Base-by-base conservation (phyloP, 2,797 vertebrate species). In the Notoglanidium macrostoma region DNA sequence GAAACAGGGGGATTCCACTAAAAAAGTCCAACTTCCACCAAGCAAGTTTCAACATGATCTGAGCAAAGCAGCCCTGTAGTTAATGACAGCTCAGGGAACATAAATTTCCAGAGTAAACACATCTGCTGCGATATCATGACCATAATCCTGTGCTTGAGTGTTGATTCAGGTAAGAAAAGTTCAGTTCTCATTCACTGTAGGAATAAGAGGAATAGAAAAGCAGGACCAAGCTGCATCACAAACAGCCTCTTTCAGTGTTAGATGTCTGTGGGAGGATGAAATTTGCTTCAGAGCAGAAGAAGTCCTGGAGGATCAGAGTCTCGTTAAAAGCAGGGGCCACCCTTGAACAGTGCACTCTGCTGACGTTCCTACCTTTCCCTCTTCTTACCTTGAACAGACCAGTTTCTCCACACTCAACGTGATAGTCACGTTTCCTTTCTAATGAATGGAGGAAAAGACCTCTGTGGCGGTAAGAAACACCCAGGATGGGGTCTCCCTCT, bases 31-130 rank as follows among this genome's bases (percentile, higher is more conserved):
- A 95, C 94, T 96, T n/a, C 92, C 95, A 80, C 32, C 91, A 81
- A 93, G 96, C 91, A 96, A 95, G 96, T 97, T 95, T 9, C 92
- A 96, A 83, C 82, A 92, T 0, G 91, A 94, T 72, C 93, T 95
- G 94, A 35, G 92, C 90, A 68, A 90, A 81, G 11, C 7, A 23
- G 84, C 44, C 54, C 51, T 65, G 79, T 0, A 80, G 85, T 90
- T 90, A 89, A 92, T 82, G 73, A 87, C 81, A 90, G 87, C 61
- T 77, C 85, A 0, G 15, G 12, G 32, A 76, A 29, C 40, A 84
- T 89, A 89, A 88, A 90, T 86, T 83, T 40, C 74, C 79, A 68
- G 65, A 49, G 35, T 26, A 90, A 90, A 87, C 84, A 59, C 46
- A 89, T 91, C 70, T 87, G 49, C 61, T 54, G 73, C 70, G 40